Base-by-base conservation (phyloP, 2,797 vertebrate genomes). In the Phrynocephalus forsythii region DNA sequence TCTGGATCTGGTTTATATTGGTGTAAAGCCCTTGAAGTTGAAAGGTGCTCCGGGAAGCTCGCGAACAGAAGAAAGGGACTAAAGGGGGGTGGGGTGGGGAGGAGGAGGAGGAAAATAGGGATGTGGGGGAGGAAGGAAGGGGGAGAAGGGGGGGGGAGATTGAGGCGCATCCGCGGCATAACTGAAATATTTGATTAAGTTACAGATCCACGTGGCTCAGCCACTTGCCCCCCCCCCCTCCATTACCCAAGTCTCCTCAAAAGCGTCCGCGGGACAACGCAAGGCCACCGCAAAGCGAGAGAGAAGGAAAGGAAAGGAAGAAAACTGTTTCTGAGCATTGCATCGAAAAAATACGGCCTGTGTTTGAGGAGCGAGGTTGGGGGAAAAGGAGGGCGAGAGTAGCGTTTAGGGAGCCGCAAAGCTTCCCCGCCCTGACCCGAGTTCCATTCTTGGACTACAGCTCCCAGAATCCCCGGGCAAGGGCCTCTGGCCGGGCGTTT, bases 1-100 rank as follows among this genome's bases (percentile, higher is more conserved):
- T 94, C 88, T 93, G 88, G 87, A 94, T 93, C 96, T 95, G 95
- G 89, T 95, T 96, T 96, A 91, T 93, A 94, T 92, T 93, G 91
- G 93, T 94, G 90, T 75, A 91, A 93, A 94, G 94, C 86, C 90
- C 90, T 90, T 90, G 94, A 93, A 95, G 94, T 93, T 95, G 95
- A 95, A 97, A 95, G 94, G 94, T 95, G 93, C 91, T 92, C 79
- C 84, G 81, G 84, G 86, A 89, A 88, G 82, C 79, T 85, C 79
- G 52, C 38, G 63, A 82, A 90, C 66, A n/a, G 67, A 68, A 88
- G 92, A 90, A 79, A 78, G 75, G 30, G 13, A 13, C n/a, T 76
- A 78, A 72, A 30, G 13, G 18, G 38, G 11, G 1, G 3, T 10
- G 15, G 2, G 8, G 9, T 1, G 1, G 20, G 15, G 10, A 8